Base-by-base conservation (phyloP, 2,797 vertebrate genomes). In the Hyperoplus immaculatus region DNA sequence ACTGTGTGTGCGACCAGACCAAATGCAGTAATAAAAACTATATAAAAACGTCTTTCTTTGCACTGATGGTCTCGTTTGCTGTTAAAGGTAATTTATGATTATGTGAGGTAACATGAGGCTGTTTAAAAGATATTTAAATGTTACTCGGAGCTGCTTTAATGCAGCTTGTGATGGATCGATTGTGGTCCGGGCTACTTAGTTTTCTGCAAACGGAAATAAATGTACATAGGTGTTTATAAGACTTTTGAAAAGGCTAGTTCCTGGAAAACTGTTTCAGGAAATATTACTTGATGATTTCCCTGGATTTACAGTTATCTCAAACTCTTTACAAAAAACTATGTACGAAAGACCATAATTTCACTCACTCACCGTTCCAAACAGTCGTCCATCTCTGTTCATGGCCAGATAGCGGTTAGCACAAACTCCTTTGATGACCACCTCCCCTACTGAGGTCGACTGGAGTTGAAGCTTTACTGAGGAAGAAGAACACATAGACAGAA, bases 381-480 rank as follows among this genome's bases (percentile, higher is more conserved):
- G 91, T 65, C 97, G 94, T 61, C 98, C 98, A 0, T 99, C 98
- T 83, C 97, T 95, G 93, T 96, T 98, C 98, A 99, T 99, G 12
- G 98, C 97, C 85, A 99, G 96, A 78, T 98, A 99, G 49, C 98
- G 97, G 90, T 99, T 98, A 0, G 98, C 96, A 38, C 93, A 96
- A 8, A 98, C 85, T 3, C 98, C 98, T 89, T 99, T 99, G 93
- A 99, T 99, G 53, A 98, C 95, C 70, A 99, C 96, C 57, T 99
- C 97, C 41, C 98, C 98, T 85, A 97, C 95, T 0, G 98, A 96
- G 76, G 97, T 98, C 0, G 98, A 97, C 92, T 99, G 98, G 39
- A 99, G 95, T 47, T 99, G 97, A 71, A 99, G 95, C 86, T 98
- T 99, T 87, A 99, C 98, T 99, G 85, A 42, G 21, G 47, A 59